Evolutionary conservation across 2,113 vertebrate genomes (phyloP), one percentile per base, ranked within the genome.

Genomic region (Thinocorus orbignyianus): DNA sequence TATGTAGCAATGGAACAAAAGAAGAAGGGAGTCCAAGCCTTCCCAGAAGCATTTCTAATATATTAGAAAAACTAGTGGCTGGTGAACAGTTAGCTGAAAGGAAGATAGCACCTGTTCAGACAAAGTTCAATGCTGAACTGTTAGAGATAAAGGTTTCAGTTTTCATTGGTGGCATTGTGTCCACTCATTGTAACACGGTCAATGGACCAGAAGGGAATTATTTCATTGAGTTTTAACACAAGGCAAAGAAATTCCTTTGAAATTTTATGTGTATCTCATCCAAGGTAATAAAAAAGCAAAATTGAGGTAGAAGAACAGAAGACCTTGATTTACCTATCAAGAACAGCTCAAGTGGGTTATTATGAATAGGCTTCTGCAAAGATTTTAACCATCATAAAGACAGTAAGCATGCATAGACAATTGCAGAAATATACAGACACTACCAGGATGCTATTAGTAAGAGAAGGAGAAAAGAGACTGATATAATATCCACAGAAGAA

Each of bases 191-290:
- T 88, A 92, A 87, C 83, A 12, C 16, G 30, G 72, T 72, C 92
- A 95, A 94, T 92, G 86, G 95, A 92, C 77, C 93, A 96, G 88
- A 95, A 96, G 73, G 61, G 86, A 96, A 89, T 70, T 83, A 91
- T 94, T 93, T 94, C 77, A 69, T 30, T 79, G 95, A 86, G 65
- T 84, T 96, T 89, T 94, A 92, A 74, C 57, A 71, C 31, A 42
- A 64, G 69, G 62, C 80, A 93, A 86, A 94, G 76, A 94, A 92
- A 92, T 76, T 30, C 1, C 88, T 94, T 84, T 72, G 86, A 87
- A 84, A 48, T 31, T 72, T 92, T 46, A 66, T 62, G 35, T 77
- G 10, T 35, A 28, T 77, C 57, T 94, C 77, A 85, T 72, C 61
- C 73, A 85, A 94, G 83, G 65, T 72, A 93, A 91, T 88, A 89